Base-by-base conservation (phyloP, 2,113 vertebrate genomes). In the Grammomys dolichurus region DNA sequence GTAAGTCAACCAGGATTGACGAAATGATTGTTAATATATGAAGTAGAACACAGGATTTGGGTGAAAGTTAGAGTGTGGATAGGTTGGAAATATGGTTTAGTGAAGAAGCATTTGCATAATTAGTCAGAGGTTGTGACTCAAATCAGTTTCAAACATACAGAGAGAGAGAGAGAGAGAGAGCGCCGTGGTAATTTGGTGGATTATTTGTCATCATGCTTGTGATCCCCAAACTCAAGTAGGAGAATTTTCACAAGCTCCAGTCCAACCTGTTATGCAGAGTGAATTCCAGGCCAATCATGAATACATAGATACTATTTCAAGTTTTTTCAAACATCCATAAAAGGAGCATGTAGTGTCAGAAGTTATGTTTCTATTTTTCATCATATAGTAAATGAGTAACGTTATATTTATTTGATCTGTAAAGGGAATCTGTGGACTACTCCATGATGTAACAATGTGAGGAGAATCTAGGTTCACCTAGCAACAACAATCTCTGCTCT, bases 321-420 rank as follows among this genome's bases (percentile, higher is more conserved):
- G 7, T 31, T 19, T 54, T 54, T 54, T 80, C 31, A 51, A 54
- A 10, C 36, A 36, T 33, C 77, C 54, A 33, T 9, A n/a, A 84
- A 95, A 96, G 80, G 17, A 76, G 24, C 75, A 91, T n/a, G 67
- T 93, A 87, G 40, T 56, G 67, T 10, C 17, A 24, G 26, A 93
- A 94, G 43, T 36, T 95, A 84, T 80, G 91, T 92, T 70, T 54
- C 43, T 82, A 58, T 65, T 95, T 67, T 70, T n/a, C 51, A 63
- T 60, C n/a, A 90, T 78, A 69, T 3, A 86, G 85, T 92, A 91
- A 73, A 87, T 73, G 33, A 76, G 58, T 73, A 77, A 77, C 90
- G 67, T 88, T 81, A 90, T 85, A 96, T 96, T 90, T 76, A 90
- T 92, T 96, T 90, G 43, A 94, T 89, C 46, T 86, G 81, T 82